A percentile compares a stretch with the other conserved stretches of the same genome.
These are phyloP conservation scores for Spilarctia lutea DNA, from an alignment of 2,888 invertebrate species.

Conservation along the genomic window DNA sequence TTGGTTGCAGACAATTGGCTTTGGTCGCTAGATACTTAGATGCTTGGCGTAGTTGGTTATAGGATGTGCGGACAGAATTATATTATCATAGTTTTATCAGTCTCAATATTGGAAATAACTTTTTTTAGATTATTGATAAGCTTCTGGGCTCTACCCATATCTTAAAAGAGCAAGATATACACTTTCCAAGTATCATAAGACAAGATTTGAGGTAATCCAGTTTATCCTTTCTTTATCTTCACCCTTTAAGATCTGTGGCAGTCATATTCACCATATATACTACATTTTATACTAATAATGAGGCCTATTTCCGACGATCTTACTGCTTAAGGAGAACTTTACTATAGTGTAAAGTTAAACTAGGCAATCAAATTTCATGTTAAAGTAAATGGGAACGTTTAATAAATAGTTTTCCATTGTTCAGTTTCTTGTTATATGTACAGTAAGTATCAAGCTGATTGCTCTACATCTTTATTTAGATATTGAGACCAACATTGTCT, in stretches of 20 bases:
- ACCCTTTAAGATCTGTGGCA: background rate
- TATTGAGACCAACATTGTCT: background rate
- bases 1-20: constrained; percentile 41
- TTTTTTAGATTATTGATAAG: background rate
- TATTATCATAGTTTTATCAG: background rate
- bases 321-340: background rate
- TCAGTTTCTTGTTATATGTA: background rate
- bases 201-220: background rate
- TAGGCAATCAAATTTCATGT: constrained; percentile 24
- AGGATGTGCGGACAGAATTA: background rate
- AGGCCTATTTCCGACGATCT: background rate
- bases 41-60: background rate
- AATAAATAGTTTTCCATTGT: background rate
- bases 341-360: background rate
- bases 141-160: background rate
- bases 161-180: background rate
- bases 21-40: constrained; percentile 31
- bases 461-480: constrained; percentile 2
- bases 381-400: constrained; percentile 20
- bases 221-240: background rate
- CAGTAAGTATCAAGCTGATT: background rate
- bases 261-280: background rate
- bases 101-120: background rate
- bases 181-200: background rate
- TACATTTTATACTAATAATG: background rate